Evolutionary conservation across 1,140 invertebrate genomes (phyloP), one percentile per base, ranked within the genome.

Genomic region (Eriocheir sinensis): DNA sequence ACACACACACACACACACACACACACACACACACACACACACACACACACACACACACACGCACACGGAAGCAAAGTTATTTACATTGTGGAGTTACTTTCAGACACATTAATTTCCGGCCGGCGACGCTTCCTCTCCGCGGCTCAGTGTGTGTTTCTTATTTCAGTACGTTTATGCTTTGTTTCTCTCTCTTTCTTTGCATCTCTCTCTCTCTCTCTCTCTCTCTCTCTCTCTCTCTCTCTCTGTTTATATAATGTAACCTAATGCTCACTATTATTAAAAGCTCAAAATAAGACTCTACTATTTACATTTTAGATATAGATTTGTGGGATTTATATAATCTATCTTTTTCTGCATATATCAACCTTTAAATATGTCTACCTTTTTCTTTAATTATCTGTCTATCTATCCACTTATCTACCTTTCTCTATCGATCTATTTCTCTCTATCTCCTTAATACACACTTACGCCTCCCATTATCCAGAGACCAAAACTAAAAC

Each of bases 191-290:
- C 4, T 8, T 48, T 83, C 34, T 32, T 27, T 83, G 27, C 27
- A 4, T 36, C 27, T 30, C 27, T 36, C 4, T 83, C 34, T 88
- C 85, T 38, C 34, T 34, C 85, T 88, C 21, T 88, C 85, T 88
- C 85, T 88, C 85, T 88, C 85, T 88, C 34, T 38, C 85, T 88
- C 85, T 88, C 85, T 88, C 34, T 88, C 34, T 88, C 27, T 81
- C 6, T 30, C n/a, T 36, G 80, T 30, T 27, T 15, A 72, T 15
- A 15, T 15, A n/a, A n/a, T 72, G 60, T 15, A n/a, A 72, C 12
- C 12, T 72, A n/a, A 72, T 72, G n/a, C n/a, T 72, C n/a, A 72
- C 60, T 72, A 72, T 15, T n/a, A n/a, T n/a, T n/a, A n/a, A n/a
- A n/a, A n/a, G n/a, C n/a, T n/a, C n/a, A n/a, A n/a, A n/a, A n/a